Conservation (phyloP, 2,888 invertebrate species). For the Tinea pellionella region DNA sequence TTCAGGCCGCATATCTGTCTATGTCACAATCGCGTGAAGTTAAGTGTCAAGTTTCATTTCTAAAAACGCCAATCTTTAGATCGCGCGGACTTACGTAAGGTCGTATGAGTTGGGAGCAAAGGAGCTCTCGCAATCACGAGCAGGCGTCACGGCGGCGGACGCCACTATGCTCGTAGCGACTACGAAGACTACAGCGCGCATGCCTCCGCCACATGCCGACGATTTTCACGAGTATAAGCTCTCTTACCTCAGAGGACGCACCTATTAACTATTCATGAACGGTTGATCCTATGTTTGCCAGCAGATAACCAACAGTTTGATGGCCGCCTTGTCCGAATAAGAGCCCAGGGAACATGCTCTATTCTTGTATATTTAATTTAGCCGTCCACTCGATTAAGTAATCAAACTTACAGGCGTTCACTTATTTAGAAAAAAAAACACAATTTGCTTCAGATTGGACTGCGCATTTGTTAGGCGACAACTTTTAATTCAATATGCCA, state of each 20-base stretch:
- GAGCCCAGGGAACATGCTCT: neutral
- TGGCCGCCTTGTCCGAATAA: slow-evolving; percentile 39
- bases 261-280: slow-evolving; percentile 49
- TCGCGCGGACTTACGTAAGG: slow-evolving; percentile 50
- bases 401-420: neutral
- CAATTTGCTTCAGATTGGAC: neutral
- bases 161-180: slow-evolving; percentile 37
- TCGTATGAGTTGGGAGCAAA: slow-evolving; percentile 17
- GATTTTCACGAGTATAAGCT: slow-evolving; percentile 12
- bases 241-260: slow-evolving; percentile 14
- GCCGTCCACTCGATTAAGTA: neutral
- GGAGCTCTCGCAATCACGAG: slow-evolving; percentile 26
- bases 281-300: slow-evolving; percentile 37
- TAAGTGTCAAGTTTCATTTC: neutral
- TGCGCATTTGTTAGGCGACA: neutral
- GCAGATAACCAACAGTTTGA: slow-evolving; percentile 38
- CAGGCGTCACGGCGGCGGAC: slow-evolving; percentile 36
- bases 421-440: neutral
- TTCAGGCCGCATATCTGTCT: neutral
- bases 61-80: neutral
- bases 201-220: slow-evolving; percentile 38
- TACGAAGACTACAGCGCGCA: slow-evolving; percentile 43
- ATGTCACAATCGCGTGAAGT: neutral
- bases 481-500: neutral
- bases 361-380: neutral